Base-by-base conservation (phyloP, 2,113 vertebrate species). In the Synodontis membranacea region DNA sequence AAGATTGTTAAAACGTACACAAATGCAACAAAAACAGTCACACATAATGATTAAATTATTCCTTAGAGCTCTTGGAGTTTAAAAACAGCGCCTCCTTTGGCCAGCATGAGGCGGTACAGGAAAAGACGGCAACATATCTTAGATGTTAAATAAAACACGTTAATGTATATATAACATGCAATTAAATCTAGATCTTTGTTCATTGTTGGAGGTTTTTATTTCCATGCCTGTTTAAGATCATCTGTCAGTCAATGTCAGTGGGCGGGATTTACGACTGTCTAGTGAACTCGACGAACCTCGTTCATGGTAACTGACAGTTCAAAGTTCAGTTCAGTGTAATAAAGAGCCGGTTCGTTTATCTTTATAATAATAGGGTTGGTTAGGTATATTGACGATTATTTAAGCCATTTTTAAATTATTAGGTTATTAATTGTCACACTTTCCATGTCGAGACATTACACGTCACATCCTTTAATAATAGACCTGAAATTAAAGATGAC, bases 91-190 rank as follows among this genome's bases (percentile, higher is more conserved):
- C 88, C 91, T 89, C 91, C 91, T 93, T 87, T 90, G 91, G 88
- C 92, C 92, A 89, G 91, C 91, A 93, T 91, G 91, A 87, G 81
- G 88, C 90, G 89, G 78, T 68, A 39, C n/a, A 76, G 12, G 46
- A 64, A n/a, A 68, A 80, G 52, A 83, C 44, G 72, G 48, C 75
- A 75, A 50, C 25, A 80, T 23, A 39, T 1, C 42, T 6, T 14
- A n/a, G 11, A 75, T 44, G 68, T 25, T 15, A 28, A n/a, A n/a
- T n/a, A 31, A 50, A 76, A 50, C 7, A n/a, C 5, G 8, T 42
- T 11, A 42, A 39, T 42, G 23, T 44, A n/a, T n/a, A n/a, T n/a
- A n/a, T n/a, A n/a, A 5, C 0, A 46, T 28, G 4, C 28, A 5
- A 46, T 44, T 28, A 14, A 74, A 28, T 74, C 28, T 3, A 74